Evolutionary conservation across 2,888 invertebrate genomes (phyloP), one percentile per base, ranked within the genome.

Genomic region (Nemapogon koenigi): DNA sequence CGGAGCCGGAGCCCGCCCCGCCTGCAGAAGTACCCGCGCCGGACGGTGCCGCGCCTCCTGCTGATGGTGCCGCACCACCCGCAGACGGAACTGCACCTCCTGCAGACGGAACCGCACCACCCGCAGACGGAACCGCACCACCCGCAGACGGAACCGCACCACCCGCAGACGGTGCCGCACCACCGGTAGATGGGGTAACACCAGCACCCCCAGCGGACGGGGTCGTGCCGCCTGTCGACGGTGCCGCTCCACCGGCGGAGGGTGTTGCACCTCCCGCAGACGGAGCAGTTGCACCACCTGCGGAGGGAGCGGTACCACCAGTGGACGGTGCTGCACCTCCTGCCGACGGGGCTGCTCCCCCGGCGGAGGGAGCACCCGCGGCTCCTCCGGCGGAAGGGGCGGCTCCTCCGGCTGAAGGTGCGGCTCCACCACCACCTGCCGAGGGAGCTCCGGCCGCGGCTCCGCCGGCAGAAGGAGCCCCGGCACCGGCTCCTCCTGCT

Each of bases 221-320:
- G 2, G 52, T 47, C 10, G 45, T 46, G n/a, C 52, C 49, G 8
- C 36, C 49, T 2, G 40, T 39, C 3, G 43, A 39, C 1, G 49
- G 49, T 0, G 61, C 49, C 4, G 55, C 59, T 2, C 55, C 64
- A 7, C 58, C 66, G 0, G 52, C 53, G 1, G 54, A 51, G n/a
- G 53, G 54, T 7, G 53, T 52, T 3, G 58, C 50, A 17, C 57
- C 55, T 2, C 49, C 62, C 1, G 57, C 52, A 0, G 64, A 56
- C 0, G 55, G 49, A 10, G 49, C 50, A 14, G 45, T 36, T 7
- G 46, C 43, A 7, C 48, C 46, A 13, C 48, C 50, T 2, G 51
- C 51, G 32, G 68, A 60, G 43, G 60, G 56, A n/a, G 63, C 57
- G 36, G 43, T 37, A 41, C 59, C 46, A 29, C 53, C 47, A n/a